Percentiles rank a stretch among this genome's conserved stretches.
Conservation (phyloP, 2,888 invertebrate genomes). For the Pseudeuparius sepicola region DNA sequence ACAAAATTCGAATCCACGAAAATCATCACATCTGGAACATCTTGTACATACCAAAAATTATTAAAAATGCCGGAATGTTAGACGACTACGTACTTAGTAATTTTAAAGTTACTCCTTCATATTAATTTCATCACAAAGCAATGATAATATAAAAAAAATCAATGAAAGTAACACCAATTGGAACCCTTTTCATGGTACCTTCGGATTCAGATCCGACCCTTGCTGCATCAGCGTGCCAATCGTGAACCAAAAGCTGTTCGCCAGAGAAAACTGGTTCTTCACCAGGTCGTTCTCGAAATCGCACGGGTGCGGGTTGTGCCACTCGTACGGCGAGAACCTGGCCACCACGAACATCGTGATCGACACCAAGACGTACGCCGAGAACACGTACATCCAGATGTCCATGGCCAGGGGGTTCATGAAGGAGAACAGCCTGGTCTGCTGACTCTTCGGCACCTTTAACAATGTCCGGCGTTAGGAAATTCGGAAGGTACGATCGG, state of each 20-base stretch:
- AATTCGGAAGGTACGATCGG: too few relatives aligned
- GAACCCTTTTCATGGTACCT: too few relatives aligned
- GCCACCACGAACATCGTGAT: constrained; percentile 71
- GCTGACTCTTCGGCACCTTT: constrained; percentile 61
- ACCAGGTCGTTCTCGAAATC: constrained; percentile 50
- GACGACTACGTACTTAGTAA: too few relatives aligned
- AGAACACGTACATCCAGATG: constrained; percentile 76
- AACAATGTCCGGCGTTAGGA: too few relatives aligned
- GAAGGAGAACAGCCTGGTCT: constrained; percentile 69
- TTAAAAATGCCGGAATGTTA: too few relatives aligned
- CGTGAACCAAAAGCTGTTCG: constrained; percentile 82
- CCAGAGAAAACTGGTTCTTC: constrained; percentile 72
- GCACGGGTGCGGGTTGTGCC: constrained; percentile 64
- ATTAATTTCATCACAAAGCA: too few relatives aligned
- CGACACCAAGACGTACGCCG: constrained; percentile 71
- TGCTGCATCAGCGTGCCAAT: constrained; percentile 85
- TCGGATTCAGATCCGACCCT: constrained; percentile 70
- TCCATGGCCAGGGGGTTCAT: constrained; percentile 79
- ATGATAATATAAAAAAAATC: too few relatives aligned
- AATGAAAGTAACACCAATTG: too few relatives aligned
- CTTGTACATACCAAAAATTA: too few relatives aligned
- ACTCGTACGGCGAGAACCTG: constrained; percentile 71
- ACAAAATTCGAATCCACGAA: too few relatives aligned
- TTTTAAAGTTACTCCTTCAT: too few relatives aligned
- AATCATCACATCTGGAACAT: too few relatives aligned